Evolutionary conservation across 2,113 vertebrate species (phyloP).

Genomic region (Pachyramphus minor): DNA sequence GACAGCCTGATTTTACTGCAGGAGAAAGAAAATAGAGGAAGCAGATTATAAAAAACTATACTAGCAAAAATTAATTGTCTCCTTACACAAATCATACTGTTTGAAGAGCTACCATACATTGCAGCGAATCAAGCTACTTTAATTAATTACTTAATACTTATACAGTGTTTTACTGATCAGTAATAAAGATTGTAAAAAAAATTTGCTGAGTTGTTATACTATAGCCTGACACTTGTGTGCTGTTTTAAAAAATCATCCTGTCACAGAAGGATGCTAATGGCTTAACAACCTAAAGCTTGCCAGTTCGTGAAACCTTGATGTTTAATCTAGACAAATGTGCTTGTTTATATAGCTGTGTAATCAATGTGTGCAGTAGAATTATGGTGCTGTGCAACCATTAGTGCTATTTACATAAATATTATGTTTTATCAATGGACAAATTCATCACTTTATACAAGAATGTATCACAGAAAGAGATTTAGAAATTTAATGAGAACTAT

Average conservation of each 20-base stretch:
- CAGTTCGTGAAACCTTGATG: slow-evolving; percentile 7
- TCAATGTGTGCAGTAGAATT: slow-evolving; percentile 41
- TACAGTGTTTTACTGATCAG: background rate
- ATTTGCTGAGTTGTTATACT: background rate
- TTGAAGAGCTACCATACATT: background rate
- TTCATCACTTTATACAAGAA: slow-evolving; percentile 39
- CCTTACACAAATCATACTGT: background rate
- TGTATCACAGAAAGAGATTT: slow-evolving; percentile 12
- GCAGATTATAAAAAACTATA: background rate
- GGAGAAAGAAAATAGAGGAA: background rate
- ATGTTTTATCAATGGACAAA: slow-evolving; percentile 52
- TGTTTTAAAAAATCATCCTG: slow-evolving; percentile 21
- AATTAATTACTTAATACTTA: background rate
- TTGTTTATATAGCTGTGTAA: slow-evolving; percentile 35
- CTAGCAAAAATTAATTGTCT: background rate
- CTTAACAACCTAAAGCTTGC: slow-evolving; percentile 26
- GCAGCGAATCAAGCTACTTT: background rate
- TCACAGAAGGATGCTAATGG: slow-evolving; percentile 23
- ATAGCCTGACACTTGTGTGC: background rate
- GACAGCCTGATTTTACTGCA: background rate
- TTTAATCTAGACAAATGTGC: slow-evolving; percentile 63
- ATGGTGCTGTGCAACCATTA: slow-evolving; percentile 28
- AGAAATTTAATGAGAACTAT: slow-evolving; percentile 38
- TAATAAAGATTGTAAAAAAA: background rate
- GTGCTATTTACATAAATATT: slow-evolving; percentile 60